Base-by-base conservation (phyloP, 2,113 vertebrate species). In the Hypomesus transpacificus region DNA sequence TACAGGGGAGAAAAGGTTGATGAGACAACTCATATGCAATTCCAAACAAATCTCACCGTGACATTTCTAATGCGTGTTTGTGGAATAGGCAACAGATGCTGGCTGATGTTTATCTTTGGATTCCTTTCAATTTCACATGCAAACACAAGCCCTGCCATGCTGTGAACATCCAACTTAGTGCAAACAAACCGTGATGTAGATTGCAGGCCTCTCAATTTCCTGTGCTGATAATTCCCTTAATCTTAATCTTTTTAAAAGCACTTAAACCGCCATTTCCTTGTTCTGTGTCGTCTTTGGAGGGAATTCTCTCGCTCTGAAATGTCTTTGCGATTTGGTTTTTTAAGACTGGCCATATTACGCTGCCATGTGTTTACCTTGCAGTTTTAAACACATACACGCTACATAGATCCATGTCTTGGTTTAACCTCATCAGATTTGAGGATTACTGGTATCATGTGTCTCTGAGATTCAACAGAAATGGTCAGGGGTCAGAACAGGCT, bases 61-160 rank as follows among this genome's bases (percentile, higher is more conserved):
- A 46, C 61, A 6, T 50, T 67, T 70, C 76, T 62, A 85, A 86
- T 87, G 75, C 79, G 85, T 84, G 85, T 76, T 77, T 73, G 80
- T 75, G 75, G 82, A 68, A 53, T 28, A 65, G 71, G 51, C 52
- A 21, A 14, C 56, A 20, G 21, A 20, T 14, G 21, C 9, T 21
- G 3, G 57, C 7, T 22, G 6, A 21, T 59, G 57, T 59, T 59
- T n/a, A 59, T 59, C 57, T 22, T 59, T 24, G 57, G 57, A 22
- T 59, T 59, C 57, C 57, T 59, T n/a, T 20, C 18, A 13, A 59
- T 59, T 59, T 59, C n/a, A 46, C 51, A 56, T 46, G 28, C 72
- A 46, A 26, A 62, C n/a, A 20, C 20, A 7, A 21, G n/a, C 20
- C 17, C 56, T 20, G 16, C 21, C n/a, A 56, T 18, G 4, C 16